Conservation (phyloP, 2,113 vertebrate species). For the Azemiops feae region DNA sequence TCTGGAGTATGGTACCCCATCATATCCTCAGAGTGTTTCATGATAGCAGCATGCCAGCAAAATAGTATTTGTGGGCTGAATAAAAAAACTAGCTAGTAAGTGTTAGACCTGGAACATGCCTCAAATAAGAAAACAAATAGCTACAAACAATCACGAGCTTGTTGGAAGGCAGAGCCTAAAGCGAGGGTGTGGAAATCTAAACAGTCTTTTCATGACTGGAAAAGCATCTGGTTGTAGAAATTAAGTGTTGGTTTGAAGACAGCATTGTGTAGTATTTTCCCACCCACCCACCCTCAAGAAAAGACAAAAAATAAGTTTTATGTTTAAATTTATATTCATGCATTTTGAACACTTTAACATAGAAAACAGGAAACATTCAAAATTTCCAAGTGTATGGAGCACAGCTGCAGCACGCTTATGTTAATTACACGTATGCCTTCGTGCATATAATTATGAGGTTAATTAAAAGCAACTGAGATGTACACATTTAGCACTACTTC, state of each 20-base stretch:
- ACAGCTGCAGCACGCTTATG: slow-evolving; percentile 17
- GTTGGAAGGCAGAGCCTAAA: background rate
- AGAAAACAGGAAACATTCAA: background rate
- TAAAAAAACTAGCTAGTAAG: background rate
- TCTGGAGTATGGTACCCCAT: background rate
- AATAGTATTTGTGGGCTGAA: background rate
- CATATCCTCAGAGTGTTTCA: background rate
- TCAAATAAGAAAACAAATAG: background rate
- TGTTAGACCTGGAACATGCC: background rate
- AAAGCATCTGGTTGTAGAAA: background rate
- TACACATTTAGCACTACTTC: slow-evolving; percentile 38
- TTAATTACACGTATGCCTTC: slow-evolving; percentile 36
- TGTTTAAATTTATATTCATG: slow-evolving; percentile 1
- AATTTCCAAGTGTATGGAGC: slow-evolving; percentile 10
- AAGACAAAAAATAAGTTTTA: slow-evolving; percentile 5
- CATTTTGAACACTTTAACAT: slow-evolving; percentile 36
- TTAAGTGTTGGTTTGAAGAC: background rate
- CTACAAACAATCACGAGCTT: background rate
- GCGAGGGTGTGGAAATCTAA: background rate
- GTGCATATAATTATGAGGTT: slow-evolving; percentile 24
- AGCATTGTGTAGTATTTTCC: background rate
- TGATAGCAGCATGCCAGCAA: background rate
- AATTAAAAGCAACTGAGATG: slow-evolving; percentile 41
- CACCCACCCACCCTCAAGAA: background rate
- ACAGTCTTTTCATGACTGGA: background rate